A percentile compares a stretch with the other conserved stretches of the same genome.
phyloP scores from a whole-genome alignment of 2,888 invertebrate species.

The Saturnia japonica region DNA sequence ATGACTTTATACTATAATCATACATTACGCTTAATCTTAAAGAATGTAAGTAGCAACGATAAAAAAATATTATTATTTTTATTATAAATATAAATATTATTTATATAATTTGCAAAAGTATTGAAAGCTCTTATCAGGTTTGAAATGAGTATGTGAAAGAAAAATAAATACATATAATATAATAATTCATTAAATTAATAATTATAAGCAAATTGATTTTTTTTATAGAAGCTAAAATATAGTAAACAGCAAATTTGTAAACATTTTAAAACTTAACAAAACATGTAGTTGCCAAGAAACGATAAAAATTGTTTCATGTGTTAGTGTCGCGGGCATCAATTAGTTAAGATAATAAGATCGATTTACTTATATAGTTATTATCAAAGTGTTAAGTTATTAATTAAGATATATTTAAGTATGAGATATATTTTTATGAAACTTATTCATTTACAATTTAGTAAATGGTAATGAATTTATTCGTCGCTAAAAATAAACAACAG shows the following conservation, averaged over 20 bases:
- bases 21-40: too few relatives aligned
- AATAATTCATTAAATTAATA: too few relatives aligned
- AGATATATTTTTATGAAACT: too few relatives aligned
- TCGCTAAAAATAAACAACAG: slow-evolving; percentile 20
- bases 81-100: neutral
- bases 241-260: neutral
- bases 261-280: neutral
- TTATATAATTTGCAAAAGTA: neutral
- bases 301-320: neutral
- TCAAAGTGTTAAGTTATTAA: too few relatives aligned
- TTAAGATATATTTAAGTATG: too few relatives aligned
- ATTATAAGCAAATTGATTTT: too few relatives aligned
- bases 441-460: neutral
- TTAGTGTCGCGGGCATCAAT: neutral
- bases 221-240: neutral
- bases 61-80: too few relatives aligned
- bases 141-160: too few relatives aligned
- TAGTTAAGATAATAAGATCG: neutral
- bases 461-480: slow-evolving; percentile 26
- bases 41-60: too few relatives aligned
- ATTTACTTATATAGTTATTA: neutral
- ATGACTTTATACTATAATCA: too few relatives aligned
- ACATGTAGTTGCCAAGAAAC: neutral
- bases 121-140: too few relatives aligned
- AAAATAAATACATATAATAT: too few relatives aligned